Conservation (phyloP, 2,797 vertebrate species). For the Rachycentron canadum region DNA sequence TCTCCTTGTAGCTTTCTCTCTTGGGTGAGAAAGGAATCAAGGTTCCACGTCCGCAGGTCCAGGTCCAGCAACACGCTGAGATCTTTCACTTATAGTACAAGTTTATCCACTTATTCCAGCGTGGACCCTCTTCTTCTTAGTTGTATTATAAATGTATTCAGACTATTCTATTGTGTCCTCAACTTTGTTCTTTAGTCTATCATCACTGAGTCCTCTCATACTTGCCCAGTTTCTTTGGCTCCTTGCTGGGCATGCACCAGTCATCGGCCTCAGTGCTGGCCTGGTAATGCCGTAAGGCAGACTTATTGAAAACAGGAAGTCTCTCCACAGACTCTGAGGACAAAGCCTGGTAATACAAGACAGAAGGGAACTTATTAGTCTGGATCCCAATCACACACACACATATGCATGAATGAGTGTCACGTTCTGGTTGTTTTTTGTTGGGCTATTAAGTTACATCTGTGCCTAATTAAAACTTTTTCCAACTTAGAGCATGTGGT, state of each 20-base stretch:
- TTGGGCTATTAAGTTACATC: neutral
- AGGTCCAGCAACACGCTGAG: conserved; percentile 17
- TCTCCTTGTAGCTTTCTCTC: neutral
- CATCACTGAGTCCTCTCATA: conserved; percentile 80
- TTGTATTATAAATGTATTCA: neutral
- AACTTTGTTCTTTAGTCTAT: neutral
- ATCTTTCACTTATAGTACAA: conserved; percentile 30
- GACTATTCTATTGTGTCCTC: neutral
- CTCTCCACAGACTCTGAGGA: conserved; percentile 96
- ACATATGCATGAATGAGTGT: neutral
- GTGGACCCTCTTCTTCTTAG: conserved; percentile 12
- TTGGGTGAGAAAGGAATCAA: conserved; percentile 9
- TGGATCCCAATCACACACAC: neutral
- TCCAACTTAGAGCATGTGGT: conserved; percentile 1
- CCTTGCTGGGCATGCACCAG: conserved; percentile 97
- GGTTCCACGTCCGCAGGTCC: conserved; percentile 10
- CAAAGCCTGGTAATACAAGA: conserved; percentile 86
- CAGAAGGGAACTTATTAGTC: conserved; percentile 26
- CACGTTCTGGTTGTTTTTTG: neutral
- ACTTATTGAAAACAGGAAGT: conserved; percentile 98
- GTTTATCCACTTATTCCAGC: conserved; percentile 23
- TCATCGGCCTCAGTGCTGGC: conserved; percentile 91
- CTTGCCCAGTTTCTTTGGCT: conserved; percentile 90
- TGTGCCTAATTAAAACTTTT: conserved; percentile 14
- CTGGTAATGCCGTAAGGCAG: conserved; percentile 94